These are phyloP conservation scores for Glyphotaelius pellucidus DNA, from an alignment of 2,888 invertebrate species.

Conservation along the genomic window DNA sequence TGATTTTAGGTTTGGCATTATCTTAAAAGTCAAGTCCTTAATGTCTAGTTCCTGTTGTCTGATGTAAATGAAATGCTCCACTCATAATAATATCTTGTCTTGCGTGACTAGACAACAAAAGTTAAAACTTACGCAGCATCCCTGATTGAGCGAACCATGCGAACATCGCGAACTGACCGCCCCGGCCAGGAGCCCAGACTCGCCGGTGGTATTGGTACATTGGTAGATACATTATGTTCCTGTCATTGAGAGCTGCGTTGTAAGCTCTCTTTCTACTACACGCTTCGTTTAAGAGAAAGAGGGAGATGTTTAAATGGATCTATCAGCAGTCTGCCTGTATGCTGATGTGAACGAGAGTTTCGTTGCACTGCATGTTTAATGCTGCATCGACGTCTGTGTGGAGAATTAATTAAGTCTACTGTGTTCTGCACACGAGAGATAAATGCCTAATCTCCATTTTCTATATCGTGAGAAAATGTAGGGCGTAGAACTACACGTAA, in stretches of 20 bases:
- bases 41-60: neutral
- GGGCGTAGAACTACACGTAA: slow-evolving; percentile 25
- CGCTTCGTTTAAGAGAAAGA: neutral
- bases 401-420: slow-evolving; percentile 29
- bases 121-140: neutral
- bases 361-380: slow-evolving; percentile 22
- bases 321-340: neutral
- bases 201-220: neutral
- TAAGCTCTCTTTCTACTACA: neutral
- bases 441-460: slow-evolving; percentile 20
- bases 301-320: neutral
- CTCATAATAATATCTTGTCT: neutral
- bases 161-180: neutral
- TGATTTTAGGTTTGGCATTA: neutral
- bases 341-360: neutral
- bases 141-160: neutral
- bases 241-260: neutral
- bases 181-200: neutral
- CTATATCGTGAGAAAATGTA: slow-evolving; percentile 50
- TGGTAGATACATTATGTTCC: neutral
- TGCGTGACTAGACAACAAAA: neutral
- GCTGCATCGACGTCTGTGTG: slow-evolving; percentile 13
- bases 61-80: neutral
- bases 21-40: neutral
- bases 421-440: slow-evolving; percentile 7